Evolutionary conservation across 2,888 invertebrate genomes (phyloP).

Genomic region (Andrena camellia): DNA sequence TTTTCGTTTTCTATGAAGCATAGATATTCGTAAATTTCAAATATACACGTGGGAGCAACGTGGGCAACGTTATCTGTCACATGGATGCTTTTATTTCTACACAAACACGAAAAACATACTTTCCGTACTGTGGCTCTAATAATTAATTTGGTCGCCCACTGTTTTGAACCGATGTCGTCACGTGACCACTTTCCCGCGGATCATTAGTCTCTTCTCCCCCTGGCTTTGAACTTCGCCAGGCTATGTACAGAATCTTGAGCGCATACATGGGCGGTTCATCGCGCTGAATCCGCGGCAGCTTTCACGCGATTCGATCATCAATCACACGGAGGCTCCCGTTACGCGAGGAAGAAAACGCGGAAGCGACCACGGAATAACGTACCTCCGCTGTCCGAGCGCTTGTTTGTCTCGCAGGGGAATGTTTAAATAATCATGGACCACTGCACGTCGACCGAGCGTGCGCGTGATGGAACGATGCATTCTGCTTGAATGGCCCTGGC

Average conservation of each 20-base stretch:
- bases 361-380: constrained; percentile 29
- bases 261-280: not conserved
- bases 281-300: constrained; percentile 43
- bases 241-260: not conserved
- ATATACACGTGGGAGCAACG: no score
- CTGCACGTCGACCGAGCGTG: not conserved
- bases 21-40: no score
- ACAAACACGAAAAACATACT: no score
- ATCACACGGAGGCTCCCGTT: constrained; percentile 62
- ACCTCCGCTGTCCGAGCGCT: not conserved
- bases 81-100: no score
- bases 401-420: constrained; percentile 24
- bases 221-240: constrained; percentile 54
- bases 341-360: constrained; percentile 59
- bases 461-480: not conserved
- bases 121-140: no score
- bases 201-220: not conserved
- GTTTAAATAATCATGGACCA: constrained; percentile 14
- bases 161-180: not conserved
- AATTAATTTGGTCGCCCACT: not conserved
- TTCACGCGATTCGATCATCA: constrained; percentile 63
- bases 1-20: no score
- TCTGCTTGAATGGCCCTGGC: not conserved
- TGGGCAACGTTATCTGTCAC: no score
- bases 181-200: constrained; percentile 45